These are phyloP conservation scores for Nothocercus julius DNA, from an alignment of 2,113 vertebrate genomes.

Conservation along the genomic window DNA sequence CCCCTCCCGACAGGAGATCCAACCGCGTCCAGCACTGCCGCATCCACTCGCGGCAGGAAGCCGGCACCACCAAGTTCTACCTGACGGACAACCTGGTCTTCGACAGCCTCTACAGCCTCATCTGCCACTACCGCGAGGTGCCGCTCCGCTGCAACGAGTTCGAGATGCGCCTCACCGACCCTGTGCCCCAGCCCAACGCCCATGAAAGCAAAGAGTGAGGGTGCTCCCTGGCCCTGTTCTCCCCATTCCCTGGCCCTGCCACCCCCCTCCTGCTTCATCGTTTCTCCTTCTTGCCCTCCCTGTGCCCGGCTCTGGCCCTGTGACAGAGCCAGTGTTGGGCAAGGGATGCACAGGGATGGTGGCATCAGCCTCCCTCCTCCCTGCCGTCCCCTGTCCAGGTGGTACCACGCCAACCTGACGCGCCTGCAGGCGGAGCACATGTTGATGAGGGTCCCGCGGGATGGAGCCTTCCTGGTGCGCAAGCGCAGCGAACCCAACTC, in stretches of 20 bases:
- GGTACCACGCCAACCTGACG: slow-evolving; percentile 85
- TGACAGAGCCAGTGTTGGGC: neutral
- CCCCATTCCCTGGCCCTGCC: neutral
- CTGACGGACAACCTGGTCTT: slow-evolving; percentile 90
- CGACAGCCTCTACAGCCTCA: slow-evolving; percentile 87
- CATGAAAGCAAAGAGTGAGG: slow-evolving; percentile 89
- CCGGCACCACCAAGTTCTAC: slow-evolving; percentile 85
- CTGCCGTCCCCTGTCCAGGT: slow-evolving; percentile 59
- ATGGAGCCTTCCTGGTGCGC: slow-evolving; percentile 86
- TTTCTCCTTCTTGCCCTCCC: neutral
- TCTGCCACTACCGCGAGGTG: slow-evolving; percentile 88
- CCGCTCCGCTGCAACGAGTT: slow-evolving; percentile 90
- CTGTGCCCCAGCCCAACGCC: slow-evolving; percentile 87
- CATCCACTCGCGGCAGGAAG: slow-evolving; percentile 87
- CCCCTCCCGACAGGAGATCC: slow-evolving; percentile 76
- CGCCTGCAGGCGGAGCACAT: slow-evolving; percentile 89
- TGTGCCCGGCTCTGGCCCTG: neutral
- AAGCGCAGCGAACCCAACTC: slow-evolving; percentile 84
- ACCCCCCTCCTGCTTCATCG: neutral
- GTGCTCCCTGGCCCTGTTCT: neutral
- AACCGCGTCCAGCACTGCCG: slow-evolving; percentile 87
- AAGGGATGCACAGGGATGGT: neutral
- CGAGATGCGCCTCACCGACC: slow-evolving; percentile 86
- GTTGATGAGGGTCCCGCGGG: slow-evolving; percentile 86
- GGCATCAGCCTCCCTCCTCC: rapidly evolving